Evolutionary conservation across 2,888 invertebrate genomes (phyloP), one percentile per base, ranked within the genome.

Genomic region (Chaitophorus viminalis): DNA sequence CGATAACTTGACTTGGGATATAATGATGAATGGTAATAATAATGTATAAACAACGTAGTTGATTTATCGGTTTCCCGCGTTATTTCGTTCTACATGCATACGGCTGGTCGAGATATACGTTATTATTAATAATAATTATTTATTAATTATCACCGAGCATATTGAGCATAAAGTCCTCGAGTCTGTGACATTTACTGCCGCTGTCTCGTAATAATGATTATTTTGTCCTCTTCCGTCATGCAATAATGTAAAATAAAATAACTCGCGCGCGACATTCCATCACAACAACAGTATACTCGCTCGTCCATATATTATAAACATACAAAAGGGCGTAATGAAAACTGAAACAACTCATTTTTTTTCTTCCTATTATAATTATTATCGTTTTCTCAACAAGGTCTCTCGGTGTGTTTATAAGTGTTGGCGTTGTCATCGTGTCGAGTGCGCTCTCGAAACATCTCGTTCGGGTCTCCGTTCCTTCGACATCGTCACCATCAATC

Each of bases 391-490:
- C 33, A 33, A 33, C 54, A 78, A 78, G 52, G 60, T 60, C 60
- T 60, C 65, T 65, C 65, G n/a, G 9, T 0, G n/a, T n/a, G n/a
- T n/a, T 2, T 1, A 25, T 29, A n/a, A 25, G 68, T 68, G 68
- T 68, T 31, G 65, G 65, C 11, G n/a, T n/a, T 29, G 65, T 29
- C 36, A 36, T 79, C 36, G 65, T n/a, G 70, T 70, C 60, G 70
- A 79, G 36, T 31, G 54, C 33, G 60, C 78, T 54, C 78, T 78
- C 54, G 78, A 78, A 78, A 78, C 54, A 54, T 78, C 54, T 33
- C 52, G 46, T 77, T 33, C 77, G 52, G 21, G 17, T 29, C 29
- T 46, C 29, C 46, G 29, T n/a, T 46, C 29, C 5, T 52, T 52
- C 77, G 25, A 31, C 77, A 52, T 31, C 3, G 52, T 77, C 46